These are phyloP conservation scores for Python bivittatus DNA, from an alignment of 2,113 vertebrate genomes.

Conservation along the genomic window DNA sequence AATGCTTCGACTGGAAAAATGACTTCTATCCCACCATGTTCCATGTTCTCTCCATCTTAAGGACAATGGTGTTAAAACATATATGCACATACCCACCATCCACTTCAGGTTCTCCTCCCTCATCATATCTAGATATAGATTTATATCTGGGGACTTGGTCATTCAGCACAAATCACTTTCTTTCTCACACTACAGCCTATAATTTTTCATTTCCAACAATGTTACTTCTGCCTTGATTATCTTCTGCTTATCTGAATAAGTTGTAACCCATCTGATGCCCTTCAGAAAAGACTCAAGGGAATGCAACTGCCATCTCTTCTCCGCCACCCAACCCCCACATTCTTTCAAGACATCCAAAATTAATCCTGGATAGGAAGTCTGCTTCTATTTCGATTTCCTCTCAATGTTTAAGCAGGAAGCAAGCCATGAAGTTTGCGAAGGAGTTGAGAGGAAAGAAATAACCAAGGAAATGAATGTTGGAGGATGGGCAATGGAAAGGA, in stretches of 20 bases:
- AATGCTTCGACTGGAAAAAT: background rate
- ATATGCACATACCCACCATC: background rate
- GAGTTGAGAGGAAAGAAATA: background rate
- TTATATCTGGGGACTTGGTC: background rate
- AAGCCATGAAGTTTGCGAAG: background rate
- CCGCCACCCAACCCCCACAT: background rate
- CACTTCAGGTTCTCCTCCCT: background rate
- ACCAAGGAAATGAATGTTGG: background rate
- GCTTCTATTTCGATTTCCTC: conserved; percentile 6
- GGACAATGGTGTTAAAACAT: no score
- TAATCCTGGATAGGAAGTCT: background rate
- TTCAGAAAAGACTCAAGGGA: background rate
- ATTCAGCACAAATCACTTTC: background rate
- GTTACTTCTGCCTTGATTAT: background rate
- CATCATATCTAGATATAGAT: no score
- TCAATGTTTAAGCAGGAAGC: background rate
- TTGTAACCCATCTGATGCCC: background rate
- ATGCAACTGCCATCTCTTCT: background rate
- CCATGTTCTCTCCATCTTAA: background rate
- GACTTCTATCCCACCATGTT: background rate
- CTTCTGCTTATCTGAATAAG: background rate
- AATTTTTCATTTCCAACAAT: background rate
- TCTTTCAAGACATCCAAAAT: background rate
- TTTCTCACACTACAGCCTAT: background rate
- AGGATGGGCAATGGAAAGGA: background rate